Evolutionary conservation across 2,113 vertebrate genomes (phyloP).

Genomic region (Heliornis fulica): DNA sequence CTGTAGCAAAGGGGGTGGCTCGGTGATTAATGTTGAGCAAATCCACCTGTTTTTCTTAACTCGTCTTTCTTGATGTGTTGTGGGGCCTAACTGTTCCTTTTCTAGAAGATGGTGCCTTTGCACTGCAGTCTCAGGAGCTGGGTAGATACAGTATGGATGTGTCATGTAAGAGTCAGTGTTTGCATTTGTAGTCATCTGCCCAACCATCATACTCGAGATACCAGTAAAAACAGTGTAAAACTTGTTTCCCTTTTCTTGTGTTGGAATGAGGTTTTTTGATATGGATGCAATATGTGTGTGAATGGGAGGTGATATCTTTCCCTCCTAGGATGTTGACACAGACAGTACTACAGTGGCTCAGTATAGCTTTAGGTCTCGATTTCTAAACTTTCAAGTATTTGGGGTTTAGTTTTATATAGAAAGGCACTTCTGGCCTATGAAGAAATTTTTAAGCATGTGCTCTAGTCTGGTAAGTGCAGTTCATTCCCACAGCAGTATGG

Average conservation of each 20-base stretch:
- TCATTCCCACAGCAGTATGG: neutral
- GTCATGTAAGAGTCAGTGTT: neutral
- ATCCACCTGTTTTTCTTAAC: neutral
- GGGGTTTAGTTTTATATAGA: neutral
- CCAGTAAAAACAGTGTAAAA: neutral
- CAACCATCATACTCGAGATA: neutral
- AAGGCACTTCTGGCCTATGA: neutral
- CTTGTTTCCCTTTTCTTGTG: neutral
- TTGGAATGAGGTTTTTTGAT: neutral
- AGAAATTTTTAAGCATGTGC: neutral
- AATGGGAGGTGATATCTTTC: neutral
- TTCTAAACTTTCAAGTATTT: neutral
- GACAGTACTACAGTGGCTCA: neutral
- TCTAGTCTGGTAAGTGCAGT: neutral
- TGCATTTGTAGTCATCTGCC: neutral
- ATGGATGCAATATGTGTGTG: neutral
- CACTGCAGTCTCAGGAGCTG: neutral
- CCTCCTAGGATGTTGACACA: neutral
- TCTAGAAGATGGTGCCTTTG: neutral
- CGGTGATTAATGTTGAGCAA: neutral
- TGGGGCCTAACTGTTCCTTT: neutral
- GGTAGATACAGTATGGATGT: neutral
- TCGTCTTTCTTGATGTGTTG: neutral
- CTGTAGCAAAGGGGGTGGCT: neutral
- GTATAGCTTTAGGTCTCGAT: neutral